Percentiles rank a stretch among this genome's conserved stretches.
Evolutionary conservation across 2,888 invertebrate genomes (phyloP).

Genomic region (Oligia strigilis): DNA sequence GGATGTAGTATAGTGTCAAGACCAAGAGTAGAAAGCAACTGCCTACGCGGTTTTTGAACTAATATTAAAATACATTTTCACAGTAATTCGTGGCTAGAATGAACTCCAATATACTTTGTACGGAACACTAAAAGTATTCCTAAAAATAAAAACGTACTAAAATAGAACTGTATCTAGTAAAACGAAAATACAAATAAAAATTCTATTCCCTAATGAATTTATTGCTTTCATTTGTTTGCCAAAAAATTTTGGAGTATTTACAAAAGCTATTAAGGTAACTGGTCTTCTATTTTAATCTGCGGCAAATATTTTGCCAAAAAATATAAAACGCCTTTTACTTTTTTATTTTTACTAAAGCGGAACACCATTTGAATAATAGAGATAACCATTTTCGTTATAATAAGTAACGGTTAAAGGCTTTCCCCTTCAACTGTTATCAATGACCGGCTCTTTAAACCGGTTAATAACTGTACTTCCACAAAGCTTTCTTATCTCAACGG

Average conservation of each 20-base stretch:
- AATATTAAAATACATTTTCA: too few relatives aligned
- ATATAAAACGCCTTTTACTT: neutral
- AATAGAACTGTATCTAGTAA: neutral
- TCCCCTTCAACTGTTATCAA: conserved; percentile 52
- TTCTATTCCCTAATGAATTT: neutral
- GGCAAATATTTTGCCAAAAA: neutral
- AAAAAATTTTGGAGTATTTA: conserved; percentile 30
- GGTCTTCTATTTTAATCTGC: conserved; percentile 3
- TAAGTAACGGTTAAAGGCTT: conserved; percentile 33
- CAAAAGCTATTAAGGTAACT: neutral
- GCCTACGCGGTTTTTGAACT: neutral
- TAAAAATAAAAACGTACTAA: neutral
- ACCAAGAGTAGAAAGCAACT: neutral
- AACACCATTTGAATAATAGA: conserved; percentile 22
- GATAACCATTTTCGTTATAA: conserved; percentile 30
- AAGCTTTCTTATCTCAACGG: conserved; percentile 84
- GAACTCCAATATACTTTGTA: neutral
- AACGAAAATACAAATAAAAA: conserved; percentile 12
- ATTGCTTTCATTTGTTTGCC: conserved; percentile 26
- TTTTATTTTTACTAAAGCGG: neutral
- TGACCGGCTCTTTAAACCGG: conserved; percentile 65
- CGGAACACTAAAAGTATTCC: neutral
- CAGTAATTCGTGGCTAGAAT: neutral
- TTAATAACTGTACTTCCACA: conserved; percentile 71
- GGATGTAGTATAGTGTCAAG: neutral